Percentiles rank a stretch among this genome's conserved stretches.
These are phyloP conservation scores for Ctenicera cuprea DNA, from an alignment of 2,888 invertebrate genomes.

Conservation along the genomic window DNA sequence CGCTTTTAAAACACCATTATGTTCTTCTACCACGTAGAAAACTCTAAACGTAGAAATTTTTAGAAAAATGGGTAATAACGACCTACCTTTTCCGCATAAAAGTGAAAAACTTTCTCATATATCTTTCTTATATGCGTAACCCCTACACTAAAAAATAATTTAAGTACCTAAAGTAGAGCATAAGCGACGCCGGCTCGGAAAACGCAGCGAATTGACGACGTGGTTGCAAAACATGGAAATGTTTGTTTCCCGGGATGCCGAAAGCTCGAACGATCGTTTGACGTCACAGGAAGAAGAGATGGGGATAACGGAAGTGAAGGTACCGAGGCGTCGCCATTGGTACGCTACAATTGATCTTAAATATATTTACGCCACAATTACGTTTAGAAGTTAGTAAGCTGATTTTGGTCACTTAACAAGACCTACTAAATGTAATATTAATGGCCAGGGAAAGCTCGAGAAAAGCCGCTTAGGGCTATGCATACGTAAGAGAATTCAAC, in stretches of 20 bases:
- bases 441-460: background rate
- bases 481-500: background rate
- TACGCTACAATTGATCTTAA: conserved; percentile 62
- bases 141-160: conserved; percentile 2
- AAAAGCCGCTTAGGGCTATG: background rate
- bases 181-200: conserved; percentile 9
- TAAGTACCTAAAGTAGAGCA: conserved; percentile 6
- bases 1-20: background rate
- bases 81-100: background rate
- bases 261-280: conserved; percentile 64
- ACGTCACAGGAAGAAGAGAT: conserved; percentile 61
- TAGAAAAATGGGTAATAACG: background rate
- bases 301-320: conserved; percentile 57
- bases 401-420: conserved; percentile 21
- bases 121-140: conserved; percentile 17
- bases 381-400: conserved; percentile 41
- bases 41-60: background rate
- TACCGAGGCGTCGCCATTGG: conserved; percentile 59
- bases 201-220: conserved; percentile 16
- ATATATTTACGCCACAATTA: conserved; percentile 54
- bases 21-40: background rate
- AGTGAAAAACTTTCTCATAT: conserved; percentile 2
- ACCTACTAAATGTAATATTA: conserved; percentile 3
- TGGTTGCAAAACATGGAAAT: conserved; percentile 48
- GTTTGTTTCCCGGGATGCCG: conserved; percentile 60